These are phyloP conservation scores for Xyliphius kryptos DNA, from an alignment of 2,113 vertebrate genomes.

Conservation along the genomic window DNA sequence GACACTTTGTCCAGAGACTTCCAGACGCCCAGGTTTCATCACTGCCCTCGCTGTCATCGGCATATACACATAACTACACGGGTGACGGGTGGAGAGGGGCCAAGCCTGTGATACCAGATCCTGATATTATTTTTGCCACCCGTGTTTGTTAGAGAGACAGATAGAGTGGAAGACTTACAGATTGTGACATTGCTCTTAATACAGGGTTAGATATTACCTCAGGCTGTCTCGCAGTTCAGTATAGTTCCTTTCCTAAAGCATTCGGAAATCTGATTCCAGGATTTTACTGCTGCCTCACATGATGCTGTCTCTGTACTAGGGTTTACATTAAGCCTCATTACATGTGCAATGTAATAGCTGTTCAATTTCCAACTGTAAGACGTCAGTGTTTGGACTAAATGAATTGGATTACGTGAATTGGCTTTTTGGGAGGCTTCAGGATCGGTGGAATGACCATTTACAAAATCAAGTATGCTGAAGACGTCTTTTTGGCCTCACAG, in stretches of 20 bases:
- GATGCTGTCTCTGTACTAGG: neutral
- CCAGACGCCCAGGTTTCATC: constrained; percentile 35
- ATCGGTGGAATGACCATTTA: too few relatives aligned
- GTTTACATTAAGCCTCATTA: too few relatives aligned
- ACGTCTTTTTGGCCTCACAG: too few relatives aligned
- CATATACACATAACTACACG: constrained; percentile 43
- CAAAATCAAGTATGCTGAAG: too few relatives aligned
- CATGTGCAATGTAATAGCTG: neutral
- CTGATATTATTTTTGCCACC: constrained; percentile 39
- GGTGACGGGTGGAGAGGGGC: constrained; percentile 19
- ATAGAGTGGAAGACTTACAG: constrained; percentile 1
- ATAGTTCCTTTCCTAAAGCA: neutral
- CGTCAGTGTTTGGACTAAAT: too few relatives aligned
- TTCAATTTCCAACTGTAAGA: too few relatives aligned
- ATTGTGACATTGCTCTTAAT: too few relatives aligned
- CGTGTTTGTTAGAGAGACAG: constrained; percentile 5
- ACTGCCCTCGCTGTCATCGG: constrained; percentile 23
- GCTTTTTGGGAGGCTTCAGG: too few relatives aligned
- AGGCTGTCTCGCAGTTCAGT: neutral
- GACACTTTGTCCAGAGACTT: constrained; percentile 24
- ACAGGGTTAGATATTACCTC: constrained; percentile 11
- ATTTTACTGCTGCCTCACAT: neutral
- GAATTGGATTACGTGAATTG: too few relatives aligned
- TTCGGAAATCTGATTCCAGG: constrained; percentile 3
- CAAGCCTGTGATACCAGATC: constrained; percentile 22